Evolutionary conservation across 2,888 invertebrate genomes (phyloP).

Genomic region (Drosophila neonasuta): DNA sequence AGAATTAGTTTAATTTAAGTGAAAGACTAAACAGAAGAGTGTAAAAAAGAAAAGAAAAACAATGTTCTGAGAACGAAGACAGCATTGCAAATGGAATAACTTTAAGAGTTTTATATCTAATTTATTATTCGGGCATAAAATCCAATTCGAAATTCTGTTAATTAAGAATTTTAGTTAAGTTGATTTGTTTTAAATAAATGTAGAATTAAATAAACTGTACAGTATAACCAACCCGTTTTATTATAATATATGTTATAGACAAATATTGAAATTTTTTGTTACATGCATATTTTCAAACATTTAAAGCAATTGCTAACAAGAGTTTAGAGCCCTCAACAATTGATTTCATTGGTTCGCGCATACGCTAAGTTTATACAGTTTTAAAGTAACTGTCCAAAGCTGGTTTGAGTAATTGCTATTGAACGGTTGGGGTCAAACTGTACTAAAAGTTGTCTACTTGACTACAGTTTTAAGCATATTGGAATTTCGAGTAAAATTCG

Average conservation of each 20-base stretch:
- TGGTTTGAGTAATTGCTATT: background rate
- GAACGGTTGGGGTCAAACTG: background rate
- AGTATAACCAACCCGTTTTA: background rate
- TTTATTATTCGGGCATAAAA: conserved; percentile 68
- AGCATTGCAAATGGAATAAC: conserved; percentile 45
- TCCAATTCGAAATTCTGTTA: conserved; percentile 58
- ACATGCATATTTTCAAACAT: background rate
- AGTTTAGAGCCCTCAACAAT: too few relatives aligned
- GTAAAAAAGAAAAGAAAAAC: conserved; percentile 41
- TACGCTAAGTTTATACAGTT: conserved; percentile 4
- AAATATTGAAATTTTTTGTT: too few relatives aligned
- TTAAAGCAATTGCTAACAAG: background rate
- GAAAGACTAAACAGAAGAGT: conserved; percentile 40
- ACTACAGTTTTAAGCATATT: conserved; percentile 18
- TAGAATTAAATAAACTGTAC: conserved; percentile 23
- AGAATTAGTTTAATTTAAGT: conserved; percentile 74
- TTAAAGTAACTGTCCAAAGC: background rate
- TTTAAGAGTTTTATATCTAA: conserved; percentile 59
- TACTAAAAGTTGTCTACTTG: conserved; percentile 1
- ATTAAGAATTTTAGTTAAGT: conserved; percentile 53
- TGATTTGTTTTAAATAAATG: conserved; percentile 43
- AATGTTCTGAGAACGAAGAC: conserved; percentile 26
- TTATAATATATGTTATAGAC: too few relatives aligned
- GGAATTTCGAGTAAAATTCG: background rate
- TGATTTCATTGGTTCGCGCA: conserved; percentile 2